Conservation (phyloP, 2,888 invertebrate species). For the Pyrochroa serraticornis region DNA sequence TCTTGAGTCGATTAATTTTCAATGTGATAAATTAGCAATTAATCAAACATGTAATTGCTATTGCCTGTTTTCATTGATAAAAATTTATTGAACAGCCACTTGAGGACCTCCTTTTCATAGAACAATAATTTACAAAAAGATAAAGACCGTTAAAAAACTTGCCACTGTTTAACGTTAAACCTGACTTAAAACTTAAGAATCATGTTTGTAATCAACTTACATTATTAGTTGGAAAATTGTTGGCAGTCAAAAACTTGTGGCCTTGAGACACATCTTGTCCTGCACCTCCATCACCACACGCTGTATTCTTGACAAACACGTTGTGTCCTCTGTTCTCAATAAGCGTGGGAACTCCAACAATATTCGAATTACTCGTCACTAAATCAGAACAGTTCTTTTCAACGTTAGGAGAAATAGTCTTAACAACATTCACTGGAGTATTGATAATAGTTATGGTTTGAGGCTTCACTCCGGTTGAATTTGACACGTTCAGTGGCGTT, state of each 20-base stretch:
- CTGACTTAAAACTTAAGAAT: no score
- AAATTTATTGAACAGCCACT: no score
- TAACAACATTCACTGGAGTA: slow-evolving; percentile 54
- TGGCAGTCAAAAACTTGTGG: slow-evolving; percentile 54
- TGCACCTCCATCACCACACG: slow-evolving; percentile 11
- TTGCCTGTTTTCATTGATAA: no score
- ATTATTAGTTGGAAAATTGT: slow-evolving; percentile 51
- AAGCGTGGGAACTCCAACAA: slow-evolving; percentile 28
- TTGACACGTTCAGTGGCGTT: slow-evolving; percentile 49
- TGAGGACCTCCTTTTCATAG: no score
- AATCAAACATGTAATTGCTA: no score
- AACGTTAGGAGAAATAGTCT: slow-evolving; percentile 42
- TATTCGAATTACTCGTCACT: slow-evolving; percentile 23
- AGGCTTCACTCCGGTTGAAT: slow-evolving; percentile 45
- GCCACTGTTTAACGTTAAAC: no score
- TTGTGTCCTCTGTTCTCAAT: slow-evolving; percentile 52
- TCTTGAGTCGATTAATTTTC: no score
- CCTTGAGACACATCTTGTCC: slow-evolving; percentile 48
- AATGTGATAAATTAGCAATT: no score
- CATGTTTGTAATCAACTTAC: slow-evolving; percentile 42
- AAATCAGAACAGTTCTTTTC: slow-evolving; percentile 24
- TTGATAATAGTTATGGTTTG: slow-evolving; percentile 54
- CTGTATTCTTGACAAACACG: slow-evolving; percentile 56
- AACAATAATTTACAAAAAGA: no score
- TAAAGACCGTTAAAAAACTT: no score